Conservation (phyloP, 64 coral and sea anemone species). For the Trachythela sp. region DNA sequence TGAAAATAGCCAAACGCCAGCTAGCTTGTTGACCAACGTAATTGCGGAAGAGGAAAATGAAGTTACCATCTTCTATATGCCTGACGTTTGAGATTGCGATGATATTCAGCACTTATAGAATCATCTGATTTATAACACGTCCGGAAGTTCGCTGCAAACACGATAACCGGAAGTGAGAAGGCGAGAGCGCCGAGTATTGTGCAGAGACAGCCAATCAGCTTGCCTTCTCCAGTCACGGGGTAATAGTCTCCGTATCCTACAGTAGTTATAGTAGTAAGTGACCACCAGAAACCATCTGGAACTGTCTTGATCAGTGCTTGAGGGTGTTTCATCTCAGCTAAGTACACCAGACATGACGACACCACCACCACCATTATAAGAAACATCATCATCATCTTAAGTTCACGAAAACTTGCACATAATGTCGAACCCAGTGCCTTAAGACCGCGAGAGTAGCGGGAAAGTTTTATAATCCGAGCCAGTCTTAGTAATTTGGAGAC, state of each 20-base stretch:
- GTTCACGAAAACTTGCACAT: conserved; percentile 78
- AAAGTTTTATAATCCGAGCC: conserved; percentile 73
- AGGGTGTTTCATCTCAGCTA: conserved; percentile 53
- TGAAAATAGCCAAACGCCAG: no score
- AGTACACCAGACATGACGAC: conserved; percentile 75
- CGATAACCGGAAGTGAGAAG: conserved; percentile 87
- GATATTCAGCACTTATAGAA: background rate
- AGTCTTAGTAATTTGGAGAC: conserved; percentile 64
- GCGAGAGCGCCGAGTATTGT: conserved; percentile 73
- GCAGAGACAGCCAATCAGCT: conserved; percentile 74
- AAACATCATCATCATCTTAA: conserved; percentile 76
- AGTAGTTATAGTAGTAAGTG: conserved; percentile 66
- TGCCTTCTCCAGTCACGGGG: conserved; percentile 54
- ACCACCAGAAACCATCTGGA: conserved; percentile 85
- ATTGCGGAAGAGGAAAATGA: background rate
- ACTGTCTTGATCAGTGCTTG: conserved; percentile 62
- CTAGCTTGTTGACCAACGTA: no score
- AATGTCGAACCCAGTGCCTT: conserved; percentile 68
- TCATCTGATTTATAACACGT: conserved; percentile 67
- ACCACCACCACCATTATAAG: conserved; percentile 72
- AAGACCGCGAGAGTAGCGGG: conserved; percentile 77
- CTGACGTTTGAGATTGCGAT: background rate
- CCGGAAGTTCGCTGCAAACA: conserved; percentile 82
- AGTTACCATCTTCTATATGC: background rate
- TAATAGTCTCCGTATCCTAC: conserved; percentile 82